phyloP scores from a whole-genome alignment of 1,140 invertebrate genomes.

The fruit fly (Drosophila melanogaster) region DNA sequence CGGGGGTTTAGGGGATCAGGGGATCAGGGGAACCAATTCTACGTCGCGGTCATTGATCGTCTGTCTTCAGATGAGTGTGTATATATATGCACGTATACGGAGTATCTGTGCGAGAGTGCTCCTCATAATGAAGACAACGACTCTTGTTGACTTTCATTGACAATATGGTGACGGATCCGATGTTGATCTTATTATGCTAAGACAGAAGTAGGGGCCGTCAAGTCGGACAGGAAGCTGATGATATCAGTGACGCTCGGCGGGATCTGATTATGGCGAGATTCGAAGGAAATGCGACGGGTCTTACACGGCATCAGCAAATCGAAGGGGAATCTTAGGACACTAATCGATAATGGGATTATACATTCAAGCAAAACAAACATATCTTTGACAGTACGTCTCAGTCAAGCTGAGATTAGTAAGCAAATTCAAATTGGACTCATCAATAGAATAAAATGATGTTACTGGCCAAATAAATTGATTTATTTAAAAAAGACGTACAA shows the following conservation, averaged over 20 bases:
- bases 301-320: conserved; percentile 40
- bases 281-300: not conserved
- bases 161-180: conserved; percentile 61
- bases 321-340: conserved; percentile 9
- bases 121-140: conserved; percentile 77
- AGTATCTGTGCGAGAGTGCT: conserved; percentile 24
- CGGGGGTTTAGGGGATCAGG: not conserved
- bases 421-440: too few species aligned
- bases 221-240: conserved; percentile 37
- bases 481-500: not conserved
- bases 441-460: too few species aligned
- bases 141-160: conserved; percentile 71
- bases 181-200: conserved; percentile 55
- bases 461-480: not conserved
- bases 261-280: conserved; percentile 39
- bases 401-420: not conserved
- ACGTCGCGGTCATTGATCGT: conserved; percentile 72
- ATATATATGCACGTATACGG: not conserved
- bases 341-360: conserved; percentile 8
- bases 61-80: conserved; percentile 16
- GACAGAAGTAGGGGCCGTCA: conserved; percentile 1
- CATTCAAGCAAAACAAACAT: too few species aligned
- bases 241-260: conserved; percentile 27
- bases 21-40: not conserved
- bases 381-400: not conserved